Conservation (phyloP, 2,113 vertebrate genomes). For the Pavo muticus region DNA sequence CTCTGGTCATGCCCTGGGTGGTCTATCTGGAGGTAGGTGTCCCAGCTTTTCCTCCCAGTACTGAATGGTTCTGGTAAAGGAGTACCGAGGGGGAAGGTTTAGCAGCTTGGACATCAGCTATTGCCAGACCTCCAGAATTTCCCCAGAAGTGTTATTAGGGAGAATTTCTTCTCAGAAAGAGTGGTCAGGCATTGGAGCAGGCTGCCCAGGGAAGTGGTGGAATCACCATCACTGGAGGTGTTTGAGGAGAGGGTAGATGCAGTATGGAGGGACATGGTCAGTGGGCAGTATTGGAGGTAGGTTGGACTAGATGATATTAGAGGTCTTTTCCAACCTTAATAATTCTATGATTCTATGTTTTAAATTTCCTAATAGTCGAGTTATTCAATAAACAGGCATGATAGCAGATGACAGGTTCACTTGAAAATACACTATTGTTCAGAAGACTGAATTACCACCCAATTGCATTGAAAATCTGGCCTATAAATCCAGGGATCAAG, state of each 20-base stretch:
- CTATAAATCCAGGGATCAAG: background rate
- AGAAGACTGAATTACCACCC: background rate
- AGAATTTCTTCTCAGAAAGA: too few relatives aligned
- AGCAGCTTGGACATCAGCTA: background rate
- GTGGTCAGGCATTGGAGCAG: too few relatives aligned
- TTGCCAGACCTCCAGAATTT: too few relatives aligned
- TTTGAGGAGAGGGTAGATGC: too few relatives aligned
- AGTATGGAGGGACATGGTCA: too few relatives aligned
- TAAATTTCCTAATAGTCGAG: background rate
- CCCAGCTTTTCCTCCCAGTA: background rate
- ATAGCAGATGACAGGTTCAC: background rate
- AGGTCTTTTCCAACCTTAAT: too few relatives aligned
- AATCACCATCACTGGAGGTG: too few relatives aligned
- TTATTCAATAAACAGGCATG: background rate
- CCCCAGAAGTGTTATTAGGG: background rate
- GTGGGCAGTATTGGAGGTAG: too few relatives aligned
- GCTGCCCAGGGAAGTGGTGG: too few relatives aligned
- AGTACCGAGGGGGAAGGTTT: background rate
- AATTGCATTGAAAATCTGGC: background rate
- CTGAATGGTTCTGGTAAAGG: background rate
- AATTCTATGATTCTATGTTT: too few relatives aligned
- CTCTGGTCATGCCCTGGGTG: constrained; percentile 97
- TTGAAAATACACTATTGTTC: background rate
- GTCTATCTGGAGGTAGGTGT: constrained; percentile 93
- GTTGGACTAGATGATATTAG: too few relatives aligned